Conservation (phyloP, 2,888 invertebrate genomes). For the Arge pagana region DNA sequence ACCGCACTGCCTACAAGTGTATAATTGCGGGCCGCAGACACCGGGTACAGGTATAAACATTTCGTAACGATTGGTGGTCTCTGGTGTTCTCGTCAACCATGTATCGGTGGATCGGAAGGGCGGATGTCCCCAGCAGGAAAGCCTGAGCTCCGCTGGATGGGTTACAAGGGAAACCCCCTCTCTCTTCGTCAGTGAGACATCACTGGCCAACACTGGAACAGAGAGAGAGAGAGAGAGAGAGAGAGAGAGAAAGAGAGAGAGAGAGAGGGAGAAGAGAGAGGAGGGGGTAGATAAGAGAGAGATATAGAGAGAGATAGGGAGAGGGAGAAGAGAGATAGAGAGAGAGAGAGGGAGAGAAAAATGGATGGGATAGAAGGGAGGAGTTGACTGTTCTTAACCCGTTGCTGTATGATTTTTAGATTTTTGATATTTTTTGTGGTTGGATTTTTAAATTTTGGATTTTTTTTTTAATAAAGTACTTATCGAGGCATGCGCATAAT, state of each 20-base stretch:
- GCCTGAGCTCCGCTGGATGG: slow-evolving; percentile 44
- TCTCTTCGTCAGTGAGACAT: slow-evolving; percentile 54
- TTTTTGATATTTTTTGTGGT: no score
- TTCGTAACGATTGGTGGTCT: slow-evolving; percentile 39
- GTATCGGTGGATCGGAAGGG: slow-evolving; percentile 40
- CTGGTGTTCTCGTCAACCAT: slow-evolving; percentile 32
- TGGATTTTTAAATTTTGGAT: no score
- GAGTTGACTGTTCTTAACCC: no score
- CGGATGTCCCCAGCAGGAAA: slow-evolving; percentile 45
- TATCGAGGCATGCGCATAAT: no score
- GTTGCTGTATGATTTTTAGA: no score
- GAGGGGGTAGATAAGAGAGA: no score
- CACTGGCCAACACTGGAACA: slow-evolving; percentile 53
- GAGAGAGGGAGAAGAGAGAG: no score
- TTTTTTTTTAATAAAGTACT: no score
- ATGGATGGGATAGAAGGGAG: slow-evolving; percentile 17
- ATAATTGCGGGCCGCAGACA: slow-evolving; percentile 53
- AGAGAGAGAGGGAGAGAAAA: slow-evolving; percentile 27
- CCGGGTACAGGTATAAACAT: slow-evolving; percentile 45
- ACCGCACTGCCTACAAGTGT: slow-evolving; percentile 67
- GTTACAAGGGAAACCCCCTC: slow-evolving; percentile 43
- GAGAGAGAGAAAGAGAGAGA: slow-evolving; percentile 39
- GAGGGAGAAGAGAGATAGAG: slow-evolving; percentile 26
- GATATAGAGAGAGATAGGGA: slow-evolving; percentile 2
- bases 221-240: slow-evolving; percentile 46